Evolutionary conservation across 2,797 vertebrate genomes (phyloP).

Genomic region (Dryobates pubescens): DNA sequence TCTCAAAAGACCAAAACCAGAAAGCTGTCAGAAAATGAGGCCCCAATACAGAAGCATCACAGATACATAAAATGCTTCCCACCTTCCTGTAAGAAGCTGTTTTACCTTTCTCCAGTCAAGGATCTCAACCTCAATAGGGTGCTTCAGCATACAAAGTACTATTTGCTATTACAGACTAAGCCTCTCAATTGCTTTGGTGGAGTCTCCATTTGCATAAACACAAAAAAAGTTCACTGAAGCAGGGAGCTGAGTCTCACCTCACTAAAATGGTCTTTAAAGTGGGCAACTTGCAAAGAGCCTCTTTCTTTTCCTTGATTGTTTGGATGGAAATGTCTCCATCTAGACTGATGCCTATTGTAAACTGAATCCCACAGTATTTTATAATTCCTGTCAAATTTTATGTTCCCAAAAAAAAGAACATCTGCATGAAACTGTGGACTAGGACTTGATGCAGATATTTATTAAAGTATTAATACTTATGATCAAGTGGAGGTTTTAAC

Average conservation of each 20-base stretch:
- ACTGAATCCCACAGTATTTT: neutral
- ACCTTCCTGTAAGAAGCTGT: neutral
- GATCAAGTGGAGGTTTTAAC: neutral
- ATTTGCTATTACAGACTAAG: neutral
- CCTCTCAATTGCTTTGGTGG: neutral
- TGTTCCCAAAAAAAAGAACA: neutral
- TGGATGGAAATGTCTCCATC: neutral
- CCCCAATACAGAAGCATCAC: neutral
- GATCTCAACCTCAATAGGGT: neutral
- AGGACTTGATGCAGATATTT: neutral
- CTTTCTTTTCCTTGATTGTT: neutral
- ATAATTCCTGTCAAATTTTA: neutral
- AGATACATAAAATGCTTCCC: neutral
- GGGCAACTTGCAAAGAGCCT: neutral
- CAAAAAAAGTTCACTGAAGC: neutral
- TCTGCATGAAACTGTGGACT: neutral
- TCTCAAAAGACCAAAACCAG: neutral
- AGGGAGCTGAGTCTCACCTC: neutral
- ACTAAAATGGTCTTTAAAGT: neutral
- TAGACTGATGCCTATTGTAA: neutral
- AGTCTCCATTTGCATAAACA: neutral
- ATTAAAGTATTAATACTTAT: neutral
- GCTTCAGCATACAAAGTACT: neutral
- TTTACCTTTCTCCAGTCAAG: neutral
- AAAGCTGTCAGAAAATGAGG: neutral